These are phyloP conservation scores for Scaptomyza reducta DNA, from an alignment of 2,888 invertebrate genomes.

Conservation along the genomic window DNA sequence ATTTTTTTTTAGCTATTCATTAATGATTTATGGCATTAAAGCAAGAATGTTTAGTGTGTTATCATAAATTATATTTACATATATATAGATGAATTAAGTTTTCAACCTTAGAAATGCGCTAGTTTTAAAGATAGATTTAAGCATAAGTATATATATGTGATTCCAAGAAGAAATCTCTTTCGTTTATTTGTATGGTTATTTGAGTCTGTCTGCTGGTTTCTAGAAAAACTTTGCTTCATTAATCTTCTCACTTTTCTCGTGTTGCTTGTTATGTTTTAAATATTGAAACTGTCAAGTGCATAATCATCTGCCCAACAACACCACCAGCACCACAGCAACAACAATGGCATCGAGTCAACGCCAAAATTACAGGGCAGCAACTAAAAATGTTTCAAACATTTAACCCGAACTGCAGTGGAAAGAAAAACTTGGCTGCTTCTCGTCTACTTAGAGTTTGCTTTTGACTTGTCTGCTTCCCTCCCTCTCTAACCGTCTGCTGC, in stretches of 20 bases:
- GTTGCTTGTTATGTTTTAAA: constrained; percentile 63
- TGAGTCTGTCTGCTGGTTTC: constrained; percentile 8
- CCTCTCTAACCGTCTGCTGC: constrained; percentile 10
- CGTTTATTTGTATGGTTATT: neutral
- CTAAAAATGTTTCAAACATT: constrained; percentile 49
- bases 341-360: constrained; percentile 27
- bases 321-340: constrained; percentile 6
- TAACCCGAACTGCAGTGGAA: constrained; percentile 47
- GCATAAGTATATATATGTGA: too few relatives aligned
- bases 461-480: constrained; percentile 19
- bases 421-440: constrained; percentile 42
- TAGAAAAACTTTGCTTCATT: constrained; percentile 47
- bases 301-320: constrained; percentile 52
- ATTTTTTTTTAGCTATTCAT: neutral
- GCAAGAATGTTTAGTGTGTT: neutral
- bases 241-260: constrained; percentile 55
- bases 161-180: constrained; percentile 1
- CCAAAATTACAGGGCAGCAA: constrained; percentile 63
- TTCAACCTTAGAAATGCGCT: constrained; percentile 12
- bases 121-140: neutral
- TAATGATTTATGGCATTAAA: neutral
- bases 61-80: neutral
- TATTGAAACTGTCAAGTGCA: constrained; percentile 75
- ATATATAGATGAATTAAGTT: constrained; percentile 3
- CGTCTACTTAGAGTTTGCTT: constrained; percentile 38